Base-by-base conservation (phyloP, 2,113 vertebrate genomes). In the Atherinomorus stipes region DNA sequence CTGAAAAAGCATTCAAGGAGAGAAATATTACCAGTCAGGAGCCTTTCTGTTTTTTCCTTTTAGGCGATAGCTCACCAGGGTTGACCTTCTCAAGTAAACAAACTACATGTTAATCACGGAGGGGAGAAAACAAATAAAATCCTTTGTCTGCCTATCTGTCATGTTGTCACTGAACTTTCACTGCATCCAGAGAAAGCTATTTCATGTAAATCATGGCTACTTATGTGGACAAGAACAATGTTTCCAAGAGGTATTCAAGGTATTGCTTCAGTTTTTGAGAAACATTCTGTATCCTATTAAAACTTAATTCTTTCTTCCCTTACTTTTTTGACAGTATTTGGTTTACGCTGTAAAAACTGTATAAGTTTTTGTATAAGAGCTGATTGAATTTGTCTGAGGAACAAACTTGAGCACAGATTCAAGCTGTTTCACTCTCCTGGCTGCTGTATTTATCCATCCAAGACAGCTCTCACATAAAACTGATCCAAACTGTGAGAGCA, bases 21-120 rank as follows among this genome's bases (percentile, higher is more conserved):
- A 91, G 88, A 92, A 88, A 84, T 89, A 90, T 90, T 57, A 65
- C 88, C 89, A 83, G 90, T 88, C 87, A 79, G 56, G 56, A 58
- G 72, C 26, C 11, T 57, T 45, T 57, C 23, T 40, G 19, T 83
- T 47, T 47, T 47, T 47, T 16, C 5, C 5, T 81, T 78, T 42
- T 21, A 4, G 26, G 76, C 49, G 1, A 86, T 87, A 80, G 71
- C 86, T 88, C 84, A 87, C 63, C 64, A 52, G 7, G 73, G 15
- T 72, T 79, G 84, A 89, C 85, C 88, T 85, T 91, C 84, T 85
- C 63, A 31, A 84, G 71, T 78, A 85, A 85, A 88, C 83, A 82
- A 80, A 87, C 71, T 80, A 74, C 63, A 71, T 81, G 88, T 89
- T 89, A 90, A 88, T 89, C 76, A 78, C 60, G 26, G 74, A 71